Conservation (phyloP, 2,888 invertebrate genomes). For the Heliothis peltigera region DNA sequence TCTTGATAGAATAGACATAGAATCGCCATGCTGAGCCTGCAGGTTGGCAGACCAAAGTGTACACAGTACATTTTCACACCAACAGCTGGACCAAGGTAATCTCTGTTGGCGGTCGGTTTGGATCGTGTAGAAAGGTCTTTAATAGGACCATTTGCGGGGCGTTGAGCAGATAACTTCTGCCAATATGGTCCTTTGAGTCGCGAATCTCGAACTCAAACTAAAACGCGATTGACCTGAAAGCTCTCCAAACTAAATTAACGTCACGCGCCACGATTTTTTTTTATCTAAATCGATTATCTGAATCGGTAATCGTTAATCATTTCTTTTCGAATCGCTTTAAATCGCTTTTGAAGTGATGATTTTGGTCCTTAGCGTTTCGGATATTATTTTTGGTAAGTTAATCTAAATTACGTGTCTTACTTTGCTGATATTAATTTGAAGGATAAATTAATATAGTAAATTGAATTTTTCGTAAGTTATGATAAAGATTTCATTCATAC, state of each 20-base stretch:
- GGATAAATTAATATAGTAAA: too few species aligned
- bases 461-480: too few species aligned
- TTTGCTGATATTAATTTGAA: neutral
- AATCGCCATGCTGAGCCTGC: too few species aligned
- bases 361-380: slow-evolving; percentile 22
- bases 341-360: slow-evolving; percentile 31
- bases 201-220: slow-evolving; percentile 28
- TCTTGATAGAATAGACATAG: too few species aligned
- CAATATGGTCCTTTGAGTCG: slow-evolving; percentile 28
- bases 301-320: slow-evolving; percentile 46
- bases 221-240: slow-evolving; percentile 45
- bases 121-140: too few species aligned
- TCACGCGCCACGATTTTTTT: slow-evolving; percentile 41
- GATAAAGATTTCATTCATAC: too few species aligned
- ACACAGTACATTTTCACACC: too few species aligned
- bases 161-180: slow-evolving; percentile 28
- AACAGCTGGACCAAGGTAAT: too few species aligned
- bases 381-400: slow-evolving; percentile 57
- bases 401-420: slow-evolving; percentile 47
- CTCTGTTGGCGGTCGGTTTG: too few species aligned
- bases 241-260: slow-evolving; percentile 52
- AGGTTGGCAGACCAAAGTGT: too few species aligned
- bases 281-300: slow-evolving; percentile 56
- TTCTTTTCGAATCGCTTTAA: slow-evolving; percentile 41
- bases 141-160: slow-evolving; percentile 45